Percentiles rank a stretch among this genome's conserved stretches.
These are phyloP conservation scores for Plutomurus gul DNA, from an alignment of 1,140 invertebrate genomes.

Conservation along the genomic window DNA sequence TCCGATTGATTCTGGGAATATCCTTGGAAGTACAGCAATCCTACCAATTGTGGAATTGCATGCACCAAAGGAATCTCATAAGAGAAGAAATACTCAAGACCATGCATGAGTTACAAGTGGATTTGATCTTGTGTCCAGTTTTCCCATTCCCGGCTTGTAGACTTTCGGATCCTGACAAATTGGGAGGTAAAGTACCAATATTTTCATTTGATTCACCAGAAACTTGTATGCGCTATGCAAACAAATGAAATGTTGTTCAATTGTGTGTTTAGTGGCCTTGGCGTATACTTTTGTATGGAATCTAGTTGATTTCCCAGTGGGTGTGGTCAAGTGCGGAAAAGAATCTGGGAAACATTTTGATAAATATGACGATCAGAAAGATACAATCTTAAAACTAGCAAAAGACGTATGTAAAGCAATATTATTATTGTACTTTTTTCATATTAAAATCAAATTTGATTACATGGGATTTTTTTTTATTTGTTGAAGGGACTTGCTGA, in stretches of 20 bases:
- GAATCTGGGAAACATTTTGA: constrained; percentile 56
- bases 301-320: constrained; percentile 56
- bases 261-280: constrained; percentile 39
- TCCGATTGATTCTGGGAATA: not conserved
- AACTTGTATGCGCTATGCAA: not conserved
- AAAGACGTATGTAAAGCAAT: constrained; percentile 54
- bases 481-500: constrained; percentile 40
- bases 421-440: not conserved
- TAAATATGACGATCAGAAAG: constrained; percentile 53
- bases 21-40: not conserved
- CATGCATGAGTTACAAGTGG: constrained; percentile 41
- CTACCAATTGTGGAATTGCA: constrained; percentile 30
- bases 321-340: constrained; percentile 56
- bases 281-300: constrained; percentile 56
- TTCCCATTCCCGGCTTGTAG: constrained; percentile 47
- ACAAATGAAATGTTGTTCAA: not conserved
- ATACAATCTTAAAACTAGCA: constrained; percentile 52
- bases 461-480: not conserved
- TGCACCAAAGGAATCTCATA: not conserved
- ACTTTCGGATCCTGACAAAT: constrained; percentile 26
- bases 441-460: constrained; percentile 45
- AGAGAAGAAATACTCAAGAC: constrained; percentile 28
- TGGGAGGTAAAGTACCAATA: not conserved
- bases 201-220: not conserved
- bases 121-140: constrained; percentile 45